Base-by-base conservation (phyloP, 1,140 invertebrate genomes). In the Brachionus calyciflorus region DNA sequence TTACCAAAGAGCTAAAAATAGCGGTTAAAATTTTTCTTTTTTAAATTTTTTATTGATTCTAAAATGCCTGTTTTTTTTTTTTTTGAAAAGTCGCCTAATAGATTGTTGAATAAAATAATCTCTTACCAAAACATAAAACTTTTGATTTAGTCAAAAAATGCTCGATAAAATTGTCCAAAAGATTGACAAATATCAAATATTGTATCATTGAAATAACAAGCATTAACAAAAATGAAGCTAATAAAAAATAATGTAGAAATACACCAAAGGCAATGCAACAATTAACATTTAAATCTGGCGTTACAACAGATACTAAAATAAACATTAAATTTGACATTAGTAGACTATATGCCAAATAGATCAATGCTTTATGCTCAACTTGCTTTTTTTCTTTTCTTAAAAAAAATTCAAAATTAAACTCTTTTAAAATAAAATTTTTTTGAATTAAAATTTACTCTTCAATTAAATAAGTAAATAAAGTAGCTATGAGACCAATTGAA, bases 171-270 rank as follows among this genome's bases (percentile, higher is more conserved):
- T 44, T 41, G 9, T 65, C 60, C 1, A 44, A 2, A 2, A 44
- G 12, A 21, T 65, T 46, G 17, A 65, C 41, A 19, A 65, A 44
- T 9, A 24, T n/a, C 19, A 41, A 65, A 21, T 21, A 65, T 65
- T 65, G 60, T n/a, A 26, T 21, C 40, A 65, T 26, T 44, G 60
- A 65, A 26, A 44, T 65, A 3, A 41, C 41, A 12, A 65, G 40
- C 21, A 46, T 41, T 24, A 65, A 12, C 60, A 65, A 44, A 46
- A 65, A 65, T 6, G 60, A 44, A 24, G 37, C 28, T 10, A 65
- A 12, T 44, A 65, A 44, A 41, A 65, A 65, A 65, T 65, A 65
- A 44, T 65, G 60, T 12, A 65, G 5, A 12, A 65, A 44, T 14
- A 41, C 60, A n/a, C 60, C 60, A 41, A 65, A 41, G 1, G 21